These are phyloP conservation scores for Lycorma delicatula DNA, from an alignment of 1,140 invertebrate species.

Conservation along the genomic window DNA sequence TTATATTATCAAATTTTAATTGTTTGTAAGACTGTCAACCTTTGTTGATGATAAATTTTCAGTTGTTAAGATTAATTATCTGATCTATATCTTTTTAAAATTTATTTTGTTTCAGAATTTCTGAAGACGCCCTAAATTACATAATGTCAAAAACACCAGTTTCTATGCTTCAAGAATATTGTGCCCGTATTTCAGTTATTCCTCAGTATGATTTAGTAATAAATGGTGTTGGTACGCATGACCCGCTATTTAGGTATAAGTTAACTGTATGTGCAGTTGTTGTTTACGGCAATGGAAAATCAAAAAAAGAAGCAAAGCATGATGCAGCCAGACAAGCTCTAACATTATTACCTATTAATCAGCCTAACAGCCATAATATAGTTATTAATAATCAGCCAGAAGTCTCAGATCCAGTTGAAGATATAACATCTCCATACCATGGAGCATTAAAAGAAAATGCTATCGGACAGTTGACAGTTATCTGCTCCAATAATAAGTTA, in stretches of 20 bases:
- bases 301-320: conserved; percentile 64
- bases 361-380: conserved; percentile 7
- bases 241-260: conserved; percentile 59
- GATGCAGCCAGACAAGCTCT: conserved; percentile 51
- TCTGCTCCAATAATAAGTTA: conserved; percentile 55
- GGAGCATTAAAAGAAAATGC: conserved; percentile 25
- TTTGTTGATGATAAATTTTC: no score
- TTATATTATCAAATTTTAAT: no score
- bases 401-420: conserved; percentile 11
- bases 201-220: conserved; percentile 61
- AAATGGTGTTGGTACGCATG: conserved; percentile 58
- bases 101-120: no score
- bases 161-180: conserved; percentile 63
- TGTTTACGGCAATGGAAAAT: conserved; percentile 49
- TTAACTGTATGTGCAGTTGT: conserved; percentile 38
- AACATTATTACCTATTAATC: conserved; percentile 32
- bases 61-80: no score
- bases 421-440: conserved; percentile 27
- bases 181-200: conserved; percentile 46
- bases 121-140: no score
- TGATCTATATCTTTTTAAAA: no score
- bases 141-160: conserved; percentile 70
- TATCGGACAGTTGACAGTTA: conserved; percentile 30
- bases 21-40: no score
- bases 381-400: conserved; percentile 1